Percentiles rank a stretch among this genome's conserved stretches.
phyloP scores from a whole-genome alignment of 2,797 vertebrate species.

The Tenualosa thibaudeaui region DNA sequence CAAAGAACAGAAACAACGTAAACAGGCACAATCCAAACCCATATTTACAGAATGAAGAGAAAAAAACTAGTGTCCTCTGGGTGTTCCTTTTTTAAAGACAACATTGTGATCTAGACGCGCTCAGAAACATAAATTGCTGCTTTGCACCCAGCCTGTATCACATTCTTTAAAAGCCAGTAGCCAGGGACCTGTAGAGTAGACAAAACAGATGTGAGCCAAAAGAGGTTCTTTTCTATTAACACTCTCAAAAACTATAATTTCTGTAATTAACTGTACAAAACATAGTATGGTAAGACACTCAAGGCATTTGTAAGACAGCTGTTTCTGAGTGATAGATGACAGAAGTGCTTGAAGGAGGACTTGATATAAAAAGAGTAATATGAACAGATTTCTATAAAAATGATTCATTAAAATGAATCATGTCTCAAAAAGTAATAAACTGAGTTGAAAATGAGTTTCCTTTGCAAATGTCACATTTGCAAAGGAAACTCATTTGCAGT shows the following conservation, averaged over 20 bases:
- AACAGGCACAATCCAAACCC: neutral
- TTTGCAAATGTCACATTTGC: too few relatives aligned
- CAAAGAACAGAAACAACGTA: neutral
- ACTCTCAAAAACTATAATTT: neutral
- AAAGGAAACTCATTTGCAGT: too few relatives aligned
- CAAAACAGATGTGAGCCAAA: neutral
- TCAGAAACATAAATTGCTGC: conserved; percentile 79
- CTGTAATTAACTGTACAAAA: neutral
- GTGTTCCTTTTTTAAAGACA: neutral
- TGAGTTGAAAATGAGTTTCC: too few relatives aligned
- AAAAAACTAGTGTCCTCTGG: neutral
- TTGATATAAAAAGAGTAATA: too few relatives aligned
- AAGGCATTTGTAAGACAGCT: too few relatives aligned
- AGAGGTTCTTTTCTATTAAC: neutral
- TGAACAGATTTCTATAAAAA: too few relatives aligned
- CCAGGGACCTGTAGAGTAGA: conserved; percentile 71
- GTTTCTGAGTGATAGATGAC: too few relatives aligned
- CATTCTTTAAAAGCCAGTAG: conserved; percentile 72
- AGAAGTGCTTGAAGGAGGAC: too few relatives aligned
- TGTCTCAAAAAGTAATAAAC: too few relatives aligned
- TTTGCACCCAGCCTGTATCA: conserved; percentile 78
- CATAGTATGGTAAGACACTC: too few relatives aligned
- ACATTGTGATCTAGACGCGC: conserved; percentile 64
- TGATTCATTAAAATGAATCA: too few relatives aligned
- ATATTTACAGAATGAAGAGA: conserved; percentile 5